Evolutionary conservation across 2,888 invertebrate species (phyloP).

Genomic region (Cheilosia scutellata): DNA sequence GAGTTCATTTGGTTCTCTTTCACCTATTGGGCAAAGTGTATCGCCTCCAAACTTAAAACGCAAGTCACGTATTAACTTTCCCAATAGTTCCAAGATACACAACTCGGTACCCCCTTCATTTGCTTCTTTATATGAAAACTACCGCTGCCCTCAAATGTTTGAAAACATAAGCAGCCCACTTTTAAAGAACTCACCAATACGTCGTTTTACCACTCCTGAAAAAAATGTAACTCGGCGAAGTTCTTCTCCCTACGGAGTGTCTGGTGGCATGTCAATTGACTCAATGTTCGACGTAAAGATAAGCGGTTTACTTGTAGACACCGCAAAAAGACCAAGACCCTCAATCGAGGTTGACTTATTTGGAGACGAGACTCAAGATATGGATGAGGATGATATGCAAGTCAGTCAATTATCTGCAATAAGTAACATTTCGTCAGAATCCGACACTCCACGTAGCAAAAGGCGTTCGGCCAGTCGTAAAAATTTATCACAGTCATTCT

Average conservation of each 20-base stretch:
- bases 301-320: constrained; percentile 79
- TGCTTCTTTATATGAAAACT: constrained; percentile 17
- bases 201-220: constrained; percentile 79
- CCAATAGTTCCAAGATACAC: not conserved
- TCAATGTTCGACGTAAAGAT: constrained; percentile 80
- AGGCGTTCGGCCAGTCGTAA: constrained; percentile 82
- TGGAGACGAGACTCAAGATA: constrained; percentile 77
- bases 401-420: constrained; percentile 79
- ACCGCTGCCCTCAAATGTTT: constrained; percentile 25
- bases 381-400: constrained; percentile 81
- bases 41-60: constrained; percentile 42
- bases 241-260: constrained; percentile 71
- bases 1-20: constrained; percentile 82
- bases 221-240: constrained; percentile 78
- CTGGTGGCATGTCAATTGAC: constrained; percentile 79
- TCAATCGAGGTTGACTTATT: constrained; percentile 75
- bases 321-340: constrained; percentile 72
- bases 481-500: constrained; percentile 83
- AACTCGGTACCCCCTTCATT: not conserved
- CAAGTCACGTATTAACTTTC: constrained; percentile 13
- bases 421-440: constrained; percentile 79
- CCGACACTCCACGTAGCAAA: constrained; percentile 81
- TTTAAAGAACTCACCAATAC: constrained; percentile 17
- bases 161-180: constrained; percentile 31
- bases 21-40: constrained; percentile 80